These are phyloP conservation scores for Heliconius melpomene DNA, from an alignment of 1,140 invertebrate species.

Conservation along the genomic window DNA sequence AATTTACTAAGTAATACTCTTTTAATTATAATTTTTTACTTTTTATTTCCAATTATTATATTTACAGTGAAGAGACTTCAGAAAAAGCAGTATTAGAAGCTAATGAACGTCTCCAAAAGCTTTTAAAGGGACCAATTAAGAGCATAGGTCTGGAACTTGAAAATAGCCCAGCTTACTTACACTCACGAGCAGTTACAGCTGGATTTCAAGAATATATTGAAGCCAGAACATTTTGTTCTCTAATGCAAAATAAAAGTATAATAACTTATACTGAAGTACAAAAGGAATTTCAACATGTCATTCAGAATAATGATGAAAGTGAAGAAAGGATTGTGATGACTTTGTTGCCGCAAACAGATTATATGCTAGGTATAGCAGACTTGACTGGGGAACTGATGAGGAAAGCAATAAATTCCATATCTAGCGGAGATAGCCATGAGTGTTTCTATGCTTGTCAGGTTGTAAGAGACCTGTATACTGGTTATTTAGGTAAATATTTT, in stretches of 20 bases:
- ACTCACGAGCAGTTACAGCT: constrained; percentile 86
- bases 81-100: constrained; percentile 84
- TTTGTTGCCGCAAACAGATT: constrained; percentile 85
- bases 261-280: constrained; percentile 64
- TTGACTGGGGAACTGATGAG: constrained; percentile 95
- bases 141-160: constrained; percentile 87
- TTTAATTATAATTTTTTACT: neutral
- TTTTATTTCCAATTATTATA: neutral
- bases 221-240: constrained; percentile 83
- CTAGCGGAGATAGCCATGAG: constrained; percentile 87
- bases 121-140: constrained; percentile 84
- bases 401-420: constrained; percentile 91
- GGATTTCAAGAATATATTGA: constrained; percentile 95
- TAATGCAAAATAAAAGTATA: constrained; percentile 63
- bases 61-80: constrained; percentile 82
- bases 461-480: constrained; percentile 87
- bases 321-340: constrained; percentile 49
- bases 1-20: constrained; percentile 14
- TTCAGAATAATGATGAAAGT: constrained; percentile 42
- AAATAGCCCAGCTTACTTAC: constrained; percentile 87
- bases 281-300: constrained; percentile 53
- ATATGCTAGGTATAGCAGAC: constrained; percentile 92
- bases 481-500: constrained; percentile 82
- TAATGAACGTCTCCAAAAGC: constrained; percentile 82
- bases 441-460: constrained; percentile 88